These are phyloP conservation scores for Epinephelus lanceolatus DNA, from an alignment of 2,113 vertebrate genomes.

Conservation along the genomic window DNA sequence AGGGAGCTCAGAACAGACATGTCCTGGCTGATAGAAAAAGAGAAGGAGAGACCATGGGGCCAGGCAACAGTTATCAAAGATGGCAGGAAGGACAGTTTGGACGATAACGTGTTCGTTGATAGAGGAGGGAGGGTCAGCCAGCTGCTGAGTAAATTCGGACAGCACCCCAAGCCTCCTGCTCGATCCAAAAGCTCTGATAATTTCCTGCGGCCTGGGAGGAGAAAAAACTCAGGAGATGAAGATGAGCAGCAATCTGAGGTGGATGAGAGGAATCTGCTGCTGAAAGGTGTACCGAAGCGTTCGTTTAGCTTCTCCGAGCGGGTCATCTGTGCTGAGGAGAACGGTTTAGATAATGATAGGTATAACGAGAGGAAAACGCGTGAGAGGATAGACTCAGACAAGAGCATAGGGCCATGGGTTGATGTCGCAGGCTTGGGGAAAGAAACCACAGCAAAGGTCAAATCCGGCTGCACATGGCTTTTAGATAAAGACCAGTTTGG, in stretches of 20 bases:
- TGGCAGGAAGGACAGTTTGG: constrained; percentile 46
- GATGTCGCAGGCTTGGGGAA: constrained; percentile 26
- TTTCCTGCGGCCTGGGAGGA: constrained; percentile 65
- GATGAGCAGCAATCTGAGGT: constrained; percentile 44
- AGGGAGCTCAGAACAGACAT: constrained; percentile 62
- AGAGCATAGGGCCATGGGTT: constrained; percentile 3
- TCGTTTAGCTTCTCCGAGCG: constrained; percentile 83
- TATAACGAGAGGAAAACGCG: constrained; percentile 34
- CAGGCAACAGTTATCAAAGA: constrained; percentile 67
- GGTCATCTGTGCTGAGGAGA: constrained; percentile 64
- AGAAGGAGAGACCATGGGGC: constrained; percentile 60
- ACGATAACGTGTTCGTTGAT: constrained; percentile 60
- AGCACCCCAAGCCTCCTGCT: constrained; percentile 75
- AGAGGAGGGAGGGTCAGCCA: constrained; percentile 85
- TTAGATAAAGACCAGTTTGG: constrained; percentile 42
- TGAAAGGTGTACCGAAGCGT: constrained; percentile 74
- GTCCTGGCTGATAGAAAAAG: constrained; percentile 66
- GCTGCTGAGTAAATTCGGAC: constrained; percentile 85
- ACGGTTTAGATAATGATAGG: constrained; percentile 38
- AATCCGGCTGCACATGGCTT: constrained; percentile 32
- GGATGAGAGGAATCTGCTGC: neutral
- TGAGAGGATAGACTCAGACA: constrained; percentile 67
- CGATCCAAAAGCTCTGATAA: constrained; percentile 87
- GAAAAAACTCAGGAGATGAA: constrained; percentile 59
- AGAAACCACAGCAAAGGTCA: constrained; percentile 41